phyloP scores from a whole-genome alignment of 2,888 invertebrate genomes.

The Halictus ligatus region DNA sequence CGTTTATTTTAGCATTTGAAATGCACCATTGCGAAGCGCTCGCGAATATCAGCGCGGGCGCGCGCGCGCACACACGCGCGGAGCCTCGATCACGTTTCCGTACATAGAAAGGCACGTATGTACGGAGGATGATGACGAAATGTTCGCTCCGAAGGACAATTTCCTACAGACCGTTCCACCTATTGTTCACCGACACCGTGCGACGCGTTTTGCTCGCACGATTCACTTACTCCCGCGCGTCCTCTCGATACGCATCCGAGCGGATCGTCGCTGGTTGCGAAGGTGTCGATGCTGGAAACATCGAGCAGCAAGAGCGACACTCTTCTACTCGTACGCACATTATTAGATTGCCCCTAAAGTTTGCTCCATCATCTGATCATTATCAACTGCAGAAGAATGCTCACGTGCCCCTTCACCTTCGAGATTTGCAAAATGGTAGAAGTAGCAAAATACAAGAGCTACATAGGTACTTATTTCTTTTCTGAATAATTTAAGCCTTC shows the following conservation, averaged over 20 bases:
- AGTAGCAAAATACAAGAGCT: too few species aligned
- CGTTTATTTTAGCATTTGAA: constrained; percentile 58
- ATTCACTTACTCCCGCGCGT: constrained; percentile 7
- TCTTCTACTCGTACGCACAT: background rate
- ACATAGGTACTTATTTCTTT: too few species aligned
- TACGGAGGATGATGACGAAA: constrained; percentile 53
- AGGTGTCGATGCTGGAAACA: background rate
- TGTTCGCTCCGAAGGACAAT: constrained; percentile 51
- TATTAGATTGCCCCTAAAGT: background rate
- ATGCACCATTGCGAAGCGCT: constrained; percentile 36
- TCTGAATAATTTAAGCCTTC: too few species aligned
- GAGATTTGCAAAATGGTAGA: too few species aligned
- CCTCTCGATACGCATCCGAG: constrained; percentile 1
- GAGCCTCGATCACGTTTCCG: constrained; percentile 55
- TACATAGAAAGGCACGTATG: constrained; percentile 55
- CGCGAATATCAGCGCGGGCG: constrained; percentile 20
- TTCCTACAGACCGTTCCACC: constrained; percentile 53
- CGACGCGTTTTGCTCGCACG: background rate
- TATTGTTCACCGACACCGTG: constrained; percentile 44
- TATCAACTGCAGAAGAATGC: too few species aligned
- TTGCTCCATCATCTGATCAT: too few species aligned
- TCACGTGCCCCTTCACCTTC: too few species aligned
- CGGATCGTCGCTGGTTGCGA: background rate
- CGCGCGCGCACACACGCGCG: constrained; percentile 7
- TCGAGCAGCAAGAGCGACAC: background rate